These are phyloP conservation scores for Lamprologus ornatipinnis DNA, from an alignment of 2,113 vertebrate species.

Conservation along the genomic window DNA sequence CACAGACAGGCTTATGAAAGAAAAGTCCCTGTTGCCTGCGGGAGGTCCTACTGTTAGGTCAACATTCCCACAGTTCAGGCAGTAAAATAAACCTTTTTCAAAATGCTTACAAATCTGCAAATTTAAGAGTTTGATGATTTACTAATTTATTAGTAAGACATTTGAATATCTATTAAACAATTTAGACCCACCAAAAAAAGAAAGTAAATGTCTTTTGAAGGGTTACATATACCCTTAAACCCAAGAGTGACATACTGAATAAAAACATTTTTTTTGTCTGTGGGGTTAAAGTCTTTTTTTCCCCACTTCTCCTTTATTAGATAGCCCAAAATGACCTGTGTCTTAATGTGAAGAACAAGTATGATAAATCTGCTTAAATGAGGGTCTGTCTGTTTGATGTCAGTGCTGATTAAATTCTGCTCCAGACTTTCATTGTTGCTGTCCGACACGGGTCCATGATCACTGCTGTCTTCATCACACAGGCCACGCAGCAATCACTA, in stretches of 20 bases:
- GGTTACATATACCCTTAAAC: neutral
- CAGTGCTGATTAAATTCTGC: neutral
- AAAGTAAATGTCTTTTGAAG: neutral
- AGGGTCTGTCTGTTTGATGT: neutral
- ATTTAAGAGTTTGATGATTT: neutral
- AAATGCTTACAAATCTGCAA: neutral
- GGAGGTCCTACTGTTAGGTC: slow-evolving; percentile 6
- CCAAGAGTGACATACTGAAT: neutral
- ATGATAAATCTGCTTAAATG: neutral
- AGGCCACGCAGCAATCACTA: slow-evolving; percentile 72
- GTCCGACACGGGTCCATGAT: neutral
- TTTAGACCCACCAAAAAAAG: neutral
- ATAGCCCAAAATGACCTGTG: neutral
- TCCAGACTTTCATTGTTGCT: neutral
- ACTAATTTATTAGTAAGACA: neutral
- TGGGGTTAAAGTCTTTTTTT: neutral
- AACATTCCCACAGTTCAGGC: neutral
- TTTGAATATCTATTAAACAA: neutral
- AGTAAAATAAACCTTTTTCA: neutral
- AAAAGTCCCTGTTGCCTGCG: neutral
- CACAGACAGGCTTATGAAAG: slow-evolving; percentile 8
- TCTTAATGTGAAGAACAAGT: neutral
- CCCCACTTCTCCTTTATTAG: neutral
- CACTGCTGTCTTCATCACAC: slow-evolving; percentile 1
- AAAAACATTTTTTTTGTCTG: neutral